These are phyloP conservation scores for Piprites chloris DNA, from an alignment of 2,113 vertebrate species.

Conservation along the genomic window DNA sequence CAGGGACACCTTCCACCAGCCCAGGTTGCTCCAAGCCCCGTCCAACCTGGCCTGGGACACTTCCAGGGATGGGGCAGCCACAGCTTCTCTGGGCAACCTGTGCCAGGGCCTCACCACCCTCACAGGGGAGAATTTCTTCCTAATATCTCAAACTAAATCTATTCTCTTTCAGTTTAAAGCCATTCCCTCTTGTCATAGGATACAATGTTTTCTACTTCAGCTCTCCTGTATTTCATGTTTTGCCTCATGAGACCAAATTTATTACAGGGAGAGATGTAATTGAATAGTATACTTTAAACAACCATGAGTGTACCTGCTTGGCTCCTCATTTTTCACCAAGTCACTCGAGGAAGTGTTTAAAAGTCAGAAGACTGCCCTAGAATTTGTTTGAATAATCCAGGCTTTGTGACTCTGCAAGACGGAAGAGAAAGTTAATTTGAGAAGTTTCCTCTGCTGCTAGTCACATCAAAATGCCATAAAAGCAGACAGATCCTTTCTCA, in stretches of 20 bases:
- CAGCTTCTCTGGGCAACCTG: neutral
- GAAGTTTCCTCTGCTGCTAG: neutral
- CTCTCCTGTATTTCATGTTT: neutral
- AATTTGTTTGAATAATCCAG: slow-evolving; percentile 1
- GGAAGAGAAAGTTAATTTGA: neutral
- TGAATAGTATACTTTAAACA: slow-evolving; percentile 13
- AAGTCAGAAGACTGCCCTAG: neutral
- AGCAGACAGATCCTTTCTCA: neutral
- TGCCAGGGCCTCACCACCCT: neutral
- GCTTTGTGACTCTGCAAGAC: neutral
- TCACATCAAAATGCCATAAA: neutral
- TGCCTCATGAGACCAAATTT: neutral
- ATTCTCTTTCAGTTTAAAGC: neutral
- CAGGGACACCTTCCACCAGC: neutral
- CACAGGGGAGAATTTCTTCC: neutral
- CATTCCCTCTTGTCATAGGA: neutral
- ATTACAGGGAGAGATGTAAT: neutral
- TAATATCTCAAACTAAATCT: neutral
- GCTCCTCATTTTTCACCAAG: slow-evolving; percentile 22
- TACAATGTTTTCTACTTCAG: neutral
- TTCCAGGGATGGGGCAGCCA: neutral
- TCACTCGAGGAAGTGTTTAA: neutral
- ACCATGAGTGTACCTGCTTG: neutral
- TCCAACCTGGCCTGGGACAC: neutral
- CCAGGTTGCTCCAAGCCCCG: fast-evolving